phyloP scores from a whole-genome alignment of 2,888 invertebrate genomes.

The Stomorhina lunata region DNA sequence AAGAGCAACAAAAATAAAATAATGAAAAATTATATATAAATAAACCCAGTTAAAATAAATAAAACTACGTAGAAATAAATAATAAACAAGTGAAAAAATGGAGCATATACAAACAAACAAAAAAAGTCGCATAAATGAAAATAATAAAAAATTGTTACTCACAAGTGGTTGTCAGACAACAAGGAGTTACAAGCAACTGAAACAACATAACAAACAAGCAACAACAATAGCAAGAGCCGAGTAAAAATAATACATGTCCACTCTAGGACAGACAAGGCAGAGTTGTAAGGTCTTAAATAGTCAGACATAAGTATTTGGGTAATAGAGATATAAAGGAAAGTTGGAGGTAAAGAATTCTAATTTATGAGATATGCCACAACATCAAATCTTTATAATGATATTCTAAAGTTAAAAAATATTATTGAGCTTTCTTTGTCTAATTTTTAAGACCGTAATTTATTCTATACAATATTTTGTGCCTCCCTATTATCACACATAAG shows the following conservation, averaged over 20 bases:
- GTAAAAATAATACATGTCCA: constrained; percentile 41
- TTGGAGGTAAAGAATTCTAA: too few species aligned
- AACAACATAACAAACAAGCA: background rate
- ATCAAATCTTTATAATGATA: too few species aligned
- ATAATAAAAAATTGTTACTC: constrained; percentile 19
- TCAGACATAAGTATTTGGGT: too few species aligned
- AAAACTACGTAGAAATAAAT: constrained; percentile 38
- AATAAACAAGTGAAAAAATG: constrained; percentile 1
- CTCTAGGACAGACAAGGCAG: background rate
- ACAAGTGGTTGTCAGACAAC: constrained; percentile 37
- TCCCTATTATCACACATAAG: background rate
- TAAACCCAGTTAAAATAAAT: constrained; percentile 40
- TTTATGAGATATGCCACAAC: too few species aligned
- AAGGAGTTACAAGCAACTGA: constrained; percentile 22
- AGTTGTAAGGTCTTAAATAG: background rate
- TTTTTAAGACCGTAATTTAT: too few species aligned
- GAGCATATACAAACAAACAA: background rate
- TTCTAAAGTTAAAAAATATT: too few species aligned
- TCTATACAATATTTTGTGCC: too few species aligned
- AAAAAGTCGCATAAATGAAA: constrained; percentile 1
- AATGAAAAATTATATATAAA: background rate
- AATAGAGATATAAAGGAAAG: too few species aligned
- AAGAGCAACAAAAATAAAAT: constrained; percentile 2
- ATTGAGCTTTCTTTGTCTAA: too few species aligned
- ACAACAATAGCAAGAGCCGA: background rate